Evolutionary conservation across 2,113 vertebrate genomes (phyloP).

Genomic region (Pogonocichla stellata): DNA sequence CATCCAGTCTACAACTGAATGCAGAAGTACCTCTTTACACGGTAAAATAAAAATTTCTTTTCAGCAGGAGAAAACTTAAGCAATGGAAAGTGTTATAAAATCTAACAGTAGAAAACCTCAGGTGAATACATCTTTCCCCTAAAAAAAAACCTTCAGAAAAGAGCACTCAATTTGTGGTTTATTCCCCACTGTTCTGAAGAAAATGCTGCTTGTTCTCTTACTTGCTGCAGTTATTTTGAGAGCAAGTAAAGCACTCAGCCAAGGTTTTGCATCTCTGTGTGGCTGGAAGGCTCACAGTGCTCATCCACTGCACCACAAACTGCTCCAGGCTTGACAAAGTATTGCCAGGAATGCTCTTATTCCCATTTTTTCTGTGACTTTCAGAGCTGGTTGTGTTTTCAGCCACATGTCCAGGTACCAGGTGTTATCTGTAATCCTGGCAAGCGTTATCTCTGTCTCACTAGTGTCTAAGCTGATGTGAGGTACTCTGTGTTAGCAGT

Average conservation of each 20-base stretch:
- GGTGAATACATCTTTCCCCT: neutral
- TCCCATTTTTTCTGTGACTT: neutral
- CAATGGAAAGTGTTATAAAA: neutral
- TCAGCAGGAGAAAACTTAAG: neutral
- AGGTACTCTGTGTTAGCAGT: fast-evolving
- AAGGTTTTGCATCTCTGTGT: fast-evolving
- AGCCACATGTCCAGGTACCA: fast-evolving
- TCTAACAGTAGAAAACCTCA: neutral
- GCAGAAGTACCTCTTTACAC: neutral
- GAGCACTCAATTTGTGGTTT: neutral
- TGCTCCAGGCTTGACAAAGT: neutral
- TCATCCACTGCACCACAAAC: neutral
- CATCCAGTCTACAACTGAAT: neutral
- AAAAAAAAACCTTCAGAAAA: neutral
- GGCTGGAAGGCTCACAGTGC: neutral
- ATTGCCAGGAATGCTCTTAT: neutral
- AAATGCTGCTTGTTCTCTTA: neutral
- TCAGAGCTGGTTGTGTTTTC: neutral
- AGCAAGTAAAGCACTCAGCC: neutral
- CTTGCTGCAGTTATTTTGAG: neutral
- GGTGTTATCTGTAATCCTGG: neutral
- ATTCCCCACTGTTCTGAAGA: neutral
- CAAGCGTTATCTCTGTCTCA: neutral
- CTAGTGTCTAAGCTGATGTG: neutral
- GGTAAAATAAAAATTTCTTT: neutral